phyloP scores from a whole-genome alignment of 2,797 vertebrate genomes.

The Hybognathus amarus region DNA sequence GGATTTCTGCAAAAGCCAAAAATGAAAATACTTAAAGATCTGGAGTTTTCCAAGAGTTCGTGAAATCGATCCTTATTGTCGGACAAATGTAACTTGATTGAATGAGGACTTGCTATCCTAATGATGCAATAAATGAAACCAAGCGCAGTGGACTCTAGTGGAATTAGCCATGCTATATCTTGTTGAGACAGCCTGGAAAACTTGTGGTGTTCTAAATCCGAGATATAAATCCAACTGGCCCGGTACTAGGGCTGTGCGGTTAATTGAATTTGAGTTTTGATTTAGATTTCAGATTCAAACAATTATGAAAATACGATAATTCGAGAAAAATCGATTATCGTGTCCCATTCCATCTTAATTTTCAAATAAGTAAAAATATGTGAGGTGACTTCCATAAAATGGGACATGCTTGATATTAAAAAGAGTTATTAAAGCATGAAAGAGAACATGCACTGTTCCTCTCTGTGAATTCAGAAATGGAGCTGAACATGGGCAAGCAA shows the following conservation, averaged over 20 bases:
- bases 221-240: conserved; percentile 28
- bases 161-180: conserved; percentile 28
- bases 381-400: neutral
- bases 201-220: conserved; percentile 6
- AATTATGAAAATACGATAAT: neutral
- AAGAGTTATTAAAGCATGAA: neutral
- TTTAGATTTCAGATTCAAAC: neutral
- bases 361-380: neutral
- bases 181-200: neutral
- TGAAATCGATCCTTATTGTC: conserved; percentile 33
- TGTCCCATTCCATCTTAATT: neutral
- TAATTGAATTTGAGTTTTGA: neutral
- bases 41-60: conserved; percentile 29
- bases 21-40: conserved; percentile 34
- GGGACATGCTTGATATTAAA: neutral
- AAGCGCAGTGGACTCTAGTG: conserved; percentile 21
- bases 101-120: conserved; percentile 27
- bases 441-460: neutral
- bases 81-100: conserved; percentile 36
- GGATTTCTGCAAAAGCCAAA: conserved; percentile 41
- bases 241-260: neutral
- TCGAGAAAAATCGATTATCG: neutral
- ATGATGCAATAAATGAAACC: conserved; percentile 50
- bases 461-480: neutral
- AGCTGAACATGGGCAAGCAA: neutral